These are phyloP conservation scores for Arrhopalites spinosus DNA, from an alignment of 2,888 invertebrate species.

Conservation along the genomic window DNA sequence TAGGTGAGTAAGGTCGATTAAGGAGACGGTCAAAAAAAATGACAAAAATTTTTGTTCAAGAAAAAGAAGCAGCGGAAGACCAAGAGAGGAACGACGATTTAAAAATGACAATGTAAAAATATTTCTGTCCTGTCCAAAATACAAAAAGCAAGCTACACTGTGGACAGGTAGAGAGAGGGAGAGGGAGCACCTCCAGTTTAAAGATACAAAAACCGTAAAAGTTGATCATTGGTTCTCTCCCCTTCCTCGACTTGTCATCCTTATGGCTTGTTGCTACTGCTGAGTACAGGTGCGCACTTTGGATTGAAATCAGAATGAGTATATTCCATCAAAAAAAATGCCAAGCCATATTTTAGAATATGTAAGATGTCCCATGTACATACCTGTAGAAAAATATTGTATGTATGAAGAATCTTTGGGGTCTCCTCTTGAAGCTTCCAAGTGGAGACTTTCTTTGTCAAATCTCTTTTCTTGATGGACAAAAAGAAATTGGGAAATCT, in stretches of 20 bases:
- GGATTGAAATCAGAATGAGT: constrained; percentile 3
- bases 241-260: neutral
- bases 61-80: too few relatives aligned
- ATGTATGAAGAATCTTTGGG: neutral
- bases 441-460: constrained; percentile 33
- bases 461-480: constrained; percentile 35
- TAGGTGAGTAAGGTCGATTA: too few relatives aligned
- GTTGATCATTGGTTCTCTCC: constrained; percentile 9
- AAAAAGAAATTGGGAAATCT: constrained; percentile 39
- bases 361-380: neutral
- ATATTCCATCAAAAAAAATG: constrained; percentile 6
- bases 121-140: neutral
- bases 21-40: too few relatives aligned
- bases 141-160: neutral
- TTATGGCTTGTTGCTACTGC: neutral
- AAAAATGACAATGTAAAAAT: too few relatives aligned
- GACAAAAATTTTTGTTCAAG: too few relatives aligned
- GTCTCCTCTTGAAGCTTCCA: too few relatives aligned
- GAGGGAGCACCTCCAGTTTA: neutral
- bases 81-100: too few relatives aligned
- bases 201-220: neutral
- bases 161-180: neutral
- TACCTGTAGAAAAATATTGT: too few relatives aligned
- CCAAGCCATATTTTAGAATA: constrained; percentile 4
- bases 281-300: constrained; percentile 18